Evolutionary conservation across 2,113 vertebrate species (phyloP).

Genomic region (Ceuthmochares aereus): DNA sequence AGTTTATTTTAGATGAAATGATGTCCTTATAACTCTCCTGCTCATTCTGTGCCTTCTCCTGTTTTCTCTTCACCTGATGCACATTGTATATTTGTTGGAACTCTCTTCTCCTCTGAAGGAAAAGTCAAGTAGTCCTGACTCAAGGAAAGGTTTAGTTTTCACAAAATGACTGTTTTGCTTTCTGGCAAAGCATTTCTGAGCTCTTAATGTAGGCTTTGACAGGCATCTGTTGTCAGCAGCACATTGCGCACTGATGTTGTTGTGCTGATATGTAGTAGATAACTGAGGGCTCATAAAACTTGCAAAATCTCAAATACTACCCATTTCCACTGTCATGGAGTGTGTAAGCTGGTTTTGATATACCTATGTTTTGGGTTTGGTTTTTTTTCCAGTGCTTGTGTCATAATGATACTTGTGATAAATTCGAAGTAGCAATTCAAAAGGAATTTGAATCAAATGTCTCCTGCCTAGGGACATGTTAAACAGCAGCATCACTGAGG

Average conservation of each 20-base stretch:
- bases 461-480: neutral
- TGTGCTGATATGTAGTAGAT: neutral
- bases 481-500: neutral
- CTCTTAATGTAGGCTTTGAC: neutral
- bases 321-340: neutral
- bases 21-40: neutral
- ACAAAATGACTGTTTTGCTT: neutral
- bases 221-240: neutral
- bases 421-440: neutral
- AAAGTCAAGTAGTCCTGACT: neutral
- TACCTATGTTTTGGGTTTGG: neutral
- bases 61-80: neutral
- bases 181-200: neutral
- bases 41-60: neutral
- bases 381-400: too few species aligned
- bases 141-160: neutral
- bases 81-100: neutral
- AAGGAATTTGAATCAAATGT: too few species aligned
- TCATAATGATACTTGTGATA: neutral
- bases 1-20: neutral
- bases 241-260: accelerated
- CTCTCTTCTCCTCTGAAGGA: neutral
- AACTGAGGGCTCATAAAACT: neutral
- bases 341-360: neutral
- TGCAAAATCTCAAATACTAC: neutral